These are phyloP conservation scores for Leptopilina syphax DNA, from an alignment of 2,888 invertebrate species.

Conservation along the genomic window DNA sequence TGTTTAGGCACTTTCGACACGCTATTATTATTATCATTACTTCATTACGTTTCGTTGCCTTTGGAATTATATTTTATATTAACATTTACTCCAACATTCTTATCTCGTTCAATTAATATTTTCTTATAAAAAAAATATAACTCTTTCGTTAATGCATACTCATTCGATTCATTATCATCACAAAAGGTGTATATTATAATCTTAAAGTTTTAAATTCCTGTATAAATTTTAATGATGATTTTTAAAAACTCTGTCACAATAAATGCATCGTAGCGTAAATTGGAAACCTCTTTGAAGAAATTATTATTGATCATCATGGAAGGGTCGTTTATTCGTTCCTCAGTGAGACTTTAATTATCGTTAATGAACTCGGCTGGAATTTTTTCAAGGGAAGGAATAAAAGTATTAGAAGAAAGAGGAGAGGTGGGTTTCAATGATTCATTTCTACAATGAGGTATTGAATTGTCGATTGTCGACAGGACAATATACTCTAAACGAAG, in stretches of 20 bases:
- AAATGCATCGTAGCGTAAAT: slow-evolving; percentile 23
- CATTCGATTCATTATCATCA: too few species aligned
- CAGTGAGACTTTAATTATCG: slow-evolving; percentile 27
- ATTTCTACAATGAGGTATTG: slow-evolving; percentile 59
- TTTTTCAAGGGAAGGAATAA: slow-evolving; percentile 53
- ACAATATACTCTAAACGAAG: slow-evolving; percentile 61
- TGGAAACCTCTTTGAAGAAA: slow-evolving; percentile 16
- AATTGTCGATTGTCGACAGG: slow-evolving; percentile 52
- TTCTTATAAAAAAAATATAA: too few species aligned
- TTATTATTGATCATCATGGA: slow-evolving; percentile 23
- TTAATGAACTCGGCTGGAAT: slow-evolving; percentile 44
- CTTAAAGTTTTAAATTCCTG: neutral
- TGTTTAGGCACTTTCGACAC: slow-evolving; percentile 12
- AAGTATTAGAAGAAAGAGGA: slow-evolving; percentile 18
- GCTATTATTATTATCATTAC: neutral
- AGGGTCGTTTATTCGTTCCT: neutral
- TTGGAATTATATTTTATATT: neutral
- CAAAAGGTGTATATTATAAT: too few species aligned
- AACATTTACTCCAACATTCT: too few species aligned
- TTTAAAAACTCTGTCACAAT: slow-evolving; percentile 1
- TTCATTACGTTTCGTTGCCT: neutral
- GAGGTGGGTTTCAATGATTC: slow-evolving; percentile 61
- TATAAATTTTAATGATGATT: neutral
- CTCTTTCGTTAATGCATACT: too few species aligned
- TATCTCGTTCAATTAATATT: too few species aligned